phyloP scores from a whole-genome alignment of 1,140 invertebrate genomes.

The Chionoecetes opilio region DNA sequence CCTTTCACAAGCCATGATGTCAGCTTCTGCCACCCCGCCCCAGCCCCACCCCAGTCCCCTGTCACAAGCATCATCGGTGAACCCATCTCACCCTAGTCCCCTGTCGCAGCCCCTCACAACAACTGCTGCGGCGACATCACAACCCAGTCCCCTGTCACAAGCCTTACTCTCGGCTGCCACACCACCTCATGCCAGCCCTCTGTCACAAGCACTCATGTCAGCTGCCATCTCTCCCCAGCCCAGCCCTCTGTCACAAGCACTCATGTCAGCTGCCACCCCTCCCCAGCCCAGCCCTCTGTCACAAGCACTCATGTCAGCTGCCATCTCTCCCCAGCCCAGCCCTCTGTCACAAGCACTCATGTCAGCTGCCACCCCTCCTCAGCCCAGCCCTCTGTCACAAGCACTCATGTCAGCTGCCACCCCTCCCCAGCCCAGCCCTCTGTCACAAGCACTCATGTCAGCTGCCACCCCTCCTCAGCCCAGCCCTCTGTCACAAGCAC shows the following conservation, averaged over 20 bases:
- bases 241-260: background rate
- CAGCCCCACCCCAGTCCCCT: slow-evolving; percentile 1
- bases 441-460: background rate
- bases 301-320: background rate
- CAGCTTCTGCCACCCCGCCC: background rate
- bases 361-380: no score
- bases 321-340: background rate
- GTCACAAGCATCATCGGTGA: background rate
- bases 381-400: no score
- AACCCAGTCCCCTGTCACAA: background rate
- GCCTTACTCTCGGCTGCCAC: background rate
- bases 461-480: no score
- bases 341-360: background rate
- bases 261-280: background rate
- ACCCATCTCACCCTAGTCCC: background rate
- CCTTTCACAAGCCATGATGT: background rate
- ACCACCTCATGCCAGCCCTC: background rate
- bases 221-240: background rate
- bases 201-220: background rate
- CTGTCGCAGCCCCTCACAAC: background rate
- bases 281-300: background rate
- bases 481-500: no score
- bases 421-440: background rate
- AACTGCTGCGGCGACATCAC: background rate
- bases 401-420: background rate